These are phyloP conservation scores for Pyrrhosoma nymphula DNA, from an alignment of 2,888 invertebrate species.

Conservation along the genomic window DNA sequence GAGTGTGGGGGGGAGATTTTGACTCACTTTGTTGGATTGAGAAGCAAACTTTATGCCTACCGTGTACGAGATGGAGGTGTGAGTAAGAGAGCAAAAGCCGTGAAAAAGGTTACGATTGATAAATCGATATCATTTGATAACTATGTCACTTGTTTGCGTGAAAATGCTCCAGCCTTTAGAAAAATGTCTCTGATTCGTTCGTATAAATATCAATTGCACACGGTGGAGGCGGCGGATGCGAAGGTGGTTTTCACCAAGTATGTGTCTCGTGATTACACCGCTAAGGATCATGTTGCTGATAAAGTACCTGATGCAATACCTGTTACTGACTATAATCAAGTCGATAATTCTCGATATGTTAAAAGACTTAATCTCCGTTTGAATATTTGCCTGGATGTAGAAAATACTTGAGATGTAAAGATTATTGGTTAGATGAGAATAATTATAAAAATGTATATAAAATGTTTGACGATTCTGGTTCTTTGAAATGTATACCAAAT, in stretches of 20 bases:
- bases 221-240: too few relatives aligned
- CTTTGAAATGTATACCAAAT: neutral
- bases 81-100: too few relatives aligned
- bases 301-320: neutral
- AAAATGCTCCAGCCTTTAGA: too few relatives aligned
- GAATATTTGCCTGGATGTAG: neutral
- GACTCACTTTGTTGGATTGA: too few relatives aligned
- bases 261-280: neutral
- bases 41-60: too few relatives aligned
- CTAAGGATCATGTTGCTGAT: neutral
- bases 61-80: too few relatives aligned
- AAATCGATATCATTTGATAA: too few relatives aligned
- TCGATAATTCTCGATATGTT: neutral
- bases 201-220: too few relatives aligned
- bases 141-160: too few relatives aligned
- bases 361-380: neutral
- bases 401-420: neutral
- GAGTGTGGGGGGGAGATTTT: too few relatives aligned
- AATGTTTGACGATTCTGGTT: neutral
- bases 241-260: neutral
- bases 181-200: too few relatives aligned
- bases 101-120: too few relatives aligned
- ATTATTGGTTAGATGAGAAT: neutral
- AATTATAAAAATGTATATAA: neutral
- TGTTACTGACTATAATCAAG: neutral